Conservation (phyloP, 2,113 vertebrate species). For the Catharus bicknelli region DNA sequence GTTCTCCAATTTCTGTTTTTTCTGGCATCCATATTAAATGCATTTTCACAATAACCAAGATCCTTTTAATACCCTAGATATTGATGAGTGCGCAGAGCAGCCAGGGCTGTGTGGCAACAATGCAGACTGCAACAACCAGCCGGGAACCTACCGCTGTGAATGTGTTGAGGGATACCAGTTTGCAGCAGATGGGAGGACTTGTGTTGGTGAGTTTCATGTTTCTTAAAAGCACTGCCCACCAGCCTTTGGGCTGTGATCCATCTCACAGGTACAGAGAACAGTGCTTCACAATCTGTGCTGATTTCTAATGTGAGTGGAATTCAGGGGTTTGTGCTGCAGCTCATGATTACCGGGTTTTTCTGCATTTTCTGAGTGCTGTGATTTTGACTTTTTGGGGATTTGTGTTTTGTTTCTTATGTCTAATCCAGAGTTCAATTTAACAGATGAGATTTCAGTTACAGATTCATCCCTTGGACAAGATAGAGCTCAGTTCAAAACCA, state of each 20-base stretch:
- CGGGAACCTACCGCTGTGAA: slow-evolving; percentile 91
- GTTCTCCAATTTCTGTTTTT: not conserved
- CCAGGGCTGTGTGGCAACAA: slow-evolving; percentile 80
- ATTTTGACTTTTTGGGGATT: not conserved
- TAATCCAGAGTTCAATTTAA: not conserved
- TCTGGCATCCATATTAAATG: not conserved
- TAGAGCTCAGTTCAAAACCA: not conserved
- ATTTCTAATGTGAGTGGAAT: not conserved
- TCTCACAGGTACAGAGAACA: not conserved
- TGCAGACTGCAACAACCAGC: slow-evolving; percentile 88
- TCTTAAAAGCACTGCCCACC: not conserved
- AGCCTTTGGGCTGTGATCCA: not conserved
- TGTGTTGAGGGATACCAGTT: slow-evolving; percentile 88
- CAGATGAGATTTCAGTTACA: not conserved
- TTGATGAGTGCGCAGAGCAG: slow-evolving; percentile 87
- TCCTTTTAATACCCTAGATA: slow-evolving; percentile 71
- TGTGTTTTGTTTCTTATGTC: not conserved
- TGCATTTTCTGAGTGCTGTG: not conserved
- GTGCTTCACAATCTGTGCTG: not conserved
- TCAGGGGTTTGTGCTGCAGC: not conserved
- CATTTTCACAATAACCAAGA: not conserved
- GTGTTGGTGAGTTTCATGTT: slow-evolving; percentile 79
- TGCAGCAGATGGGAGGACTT: slow-evolving; percentile 78
- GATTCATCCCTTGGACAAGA: not conserved
- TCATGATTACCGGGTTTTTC: not conserved